Evolutionary conservation across 2,797 vertebrate species (phyloP).

Genomic region (Sylvilagus floridanus): DNA sequence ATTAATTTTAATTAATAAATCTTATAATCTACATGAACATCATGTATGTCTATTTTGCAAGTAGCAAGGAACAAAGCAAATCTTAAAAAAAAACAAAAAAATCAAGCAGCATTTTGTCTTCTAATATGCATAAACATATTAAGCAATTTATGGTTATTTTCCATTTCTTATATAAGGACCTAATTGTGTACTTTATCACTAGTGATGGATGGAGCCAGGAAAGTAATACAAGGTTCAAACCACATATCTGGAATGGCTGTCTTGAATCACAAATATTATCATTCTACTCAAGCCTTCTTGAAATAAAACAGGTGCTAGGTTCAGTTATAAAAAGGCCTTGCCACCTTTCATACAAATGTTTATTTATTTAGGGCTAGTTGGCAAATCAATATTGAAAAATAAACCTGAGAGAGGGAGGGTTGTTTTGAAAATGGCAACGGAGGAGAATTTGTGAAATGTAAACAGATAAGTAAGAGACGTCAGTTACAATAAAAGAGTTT

Average conservation of each 20-base stretch:
- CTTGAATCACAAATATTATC: neutral
- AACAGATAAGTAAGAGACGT: neutral
- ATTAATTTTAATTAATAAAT: constrained; percentile 49
- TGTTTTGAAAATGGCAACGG: neutral
- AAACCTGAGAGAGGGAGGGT: neutral
- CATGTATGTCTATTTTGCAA: neutral
- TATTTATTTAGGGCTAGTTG: neutral
- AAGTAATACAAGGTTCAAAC: neutral
- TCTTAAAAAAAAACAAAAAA: constrained; percentile 36
- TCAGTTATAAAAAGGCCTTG: neutral
- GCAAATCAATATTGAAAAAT: neutral
- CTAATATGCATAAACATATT: neutral
- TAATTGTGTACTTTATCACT: neutral
- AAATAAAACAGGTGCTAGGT: constrained; percentile 5
- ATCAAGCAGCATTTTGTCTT: neutral
- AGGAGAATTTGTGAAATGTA: neutral
- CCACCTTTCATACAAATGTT: neutral
- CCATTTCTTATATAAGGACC: neutral
- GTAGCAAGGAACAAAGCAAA: neutral
- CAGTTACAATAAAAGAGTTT: neutral
- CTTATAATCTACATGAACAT: constrained; percentile 52
- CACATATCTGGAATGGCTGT: neutral
- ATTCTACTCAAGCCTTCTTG: neutral
- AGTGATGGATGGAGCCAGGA: neutral
- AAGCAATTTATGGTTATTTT: constrained; percentile 46